phyloP scores from a whole-genome alignment of 2,113 vertebrate genomes.

The Myocastor coypus region DNA sequence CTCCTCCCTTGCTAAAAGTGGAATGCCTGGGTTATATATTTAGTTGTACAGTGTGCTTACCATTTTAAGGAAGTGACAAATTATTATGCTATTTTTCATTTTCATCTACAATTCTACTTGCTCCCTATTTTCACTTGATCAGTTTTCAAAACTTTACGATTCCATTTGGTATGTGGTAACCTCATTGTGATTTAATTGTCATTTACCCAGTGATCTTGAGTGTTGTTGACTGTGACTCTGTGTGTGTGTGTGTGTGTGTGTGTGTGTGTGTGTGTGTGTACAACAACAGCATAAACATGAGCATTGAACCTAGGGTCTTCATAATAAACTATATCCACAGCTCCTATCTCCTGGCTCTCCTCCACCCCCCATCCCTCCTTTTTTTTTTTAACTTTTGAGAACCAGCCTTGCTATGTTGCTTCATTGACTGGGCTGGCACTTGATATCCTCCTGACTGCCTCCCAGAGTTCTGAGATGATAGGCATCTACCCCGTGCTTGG shows the following conservation, averaged over 20 bases:
- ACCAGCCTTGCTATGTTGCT: background rate
- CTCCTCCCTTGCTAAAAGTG: background rate
- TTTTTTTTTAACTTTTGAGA: background rate
- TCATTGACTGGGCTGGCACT: background rate
- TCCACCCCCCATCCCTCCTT: background rate
- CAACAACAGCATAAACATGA: no score
- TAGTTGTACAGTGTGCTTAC: background rate
- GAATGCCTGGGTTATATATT: background rate
- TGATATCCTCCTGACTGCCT: background rate
- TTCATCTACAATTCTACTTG: background rate
- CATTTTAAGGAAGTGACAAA: slow-evolving; percentile 15
- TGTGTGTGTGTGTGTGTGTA: background rate
- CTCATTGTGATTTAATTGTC: slow-evolving; percentile 34
- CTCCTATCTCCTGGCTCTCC: no score
- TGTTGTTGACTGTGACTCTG: background rate
- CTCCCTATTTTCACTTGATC: background rate
- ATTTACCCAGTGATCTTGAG: slow-evolving; percentile 18
- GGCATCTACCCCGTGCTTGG: background rate
- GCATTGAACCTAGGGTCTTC: background rate
- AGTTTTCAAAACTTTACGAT: background rate
- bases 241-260: background rate
- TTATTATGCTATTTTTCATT: background rate
- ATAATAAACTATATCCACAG: background rate
- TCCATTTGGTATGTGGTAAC: background rate
- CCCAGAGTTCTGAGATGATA: background rate